phyloP scores from a whole-genome alignment of 2,113 vertebrate genomes.

The Daboia siamensis region DNA sequence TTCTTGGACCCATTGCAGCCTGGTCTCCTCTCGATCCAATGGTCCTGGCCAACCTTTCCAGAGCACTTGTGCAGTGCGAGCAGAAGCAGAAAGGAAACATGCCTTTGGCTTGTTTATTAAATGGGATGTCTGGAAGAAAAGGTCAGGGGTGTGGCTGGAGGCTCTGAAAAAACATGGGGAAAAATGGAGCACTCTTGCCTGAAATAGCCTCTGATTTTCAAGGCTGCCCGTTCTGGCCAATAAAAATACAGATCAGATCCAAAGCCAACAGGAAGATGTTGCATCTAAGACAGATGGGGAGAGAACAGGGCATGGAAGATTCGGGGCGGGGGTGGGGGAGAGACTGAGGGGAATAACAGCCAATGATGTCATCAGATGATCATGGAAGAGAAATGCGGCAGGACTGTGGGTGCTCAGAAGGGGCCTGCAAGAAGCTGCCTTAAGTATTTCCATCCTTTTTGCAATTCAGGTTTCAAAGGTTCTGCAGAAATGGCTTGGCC shows the following conservation, averaged over 20 bases:
- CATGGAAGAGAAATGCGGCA: constrained; percentile 53
- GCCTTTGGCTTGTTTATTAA: constrained; percentile 24
- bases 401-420: constrained; percentile 26
- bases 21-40: neutral
- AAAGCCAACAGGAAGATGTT: constrained; percentile 60
- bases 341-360: constrained; percentile 30
- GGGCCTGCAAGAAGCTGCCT: constrained; percentile 33
- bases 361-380: constrained; percentile 51
- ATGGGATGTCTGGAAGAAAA: constrained; percentile 33
- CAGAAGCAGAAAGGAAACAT: neutral
- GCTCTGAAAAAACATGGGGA: constrained; percentile 35
- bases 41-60: constrained; percentile 7
- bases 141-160: constrained; percentile 9
- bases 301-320: constrained; percentile 46
- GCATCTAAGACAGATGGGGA: constrained; percentile 45
- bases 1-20: neutral
- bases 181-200: constrained; percentile 34
- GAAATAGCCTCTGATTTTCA: constrained; percentile 60
- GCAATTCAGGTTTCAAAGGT: constrained; percentile 57
- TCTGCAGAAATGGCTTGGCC: constrained; percentile 36
- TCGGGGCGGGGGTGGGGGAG: neutral
- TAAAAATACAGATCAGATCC: constrained; percentile 50
- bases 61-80: neutral
- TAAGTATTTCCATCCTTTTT: constrained; percentile 56
- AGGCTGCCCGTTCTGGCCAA: constrained; percentile 43